Conservation (phyloP, 2,113 vertebrate species). For the Sclerurus mexicanus region DNA sequence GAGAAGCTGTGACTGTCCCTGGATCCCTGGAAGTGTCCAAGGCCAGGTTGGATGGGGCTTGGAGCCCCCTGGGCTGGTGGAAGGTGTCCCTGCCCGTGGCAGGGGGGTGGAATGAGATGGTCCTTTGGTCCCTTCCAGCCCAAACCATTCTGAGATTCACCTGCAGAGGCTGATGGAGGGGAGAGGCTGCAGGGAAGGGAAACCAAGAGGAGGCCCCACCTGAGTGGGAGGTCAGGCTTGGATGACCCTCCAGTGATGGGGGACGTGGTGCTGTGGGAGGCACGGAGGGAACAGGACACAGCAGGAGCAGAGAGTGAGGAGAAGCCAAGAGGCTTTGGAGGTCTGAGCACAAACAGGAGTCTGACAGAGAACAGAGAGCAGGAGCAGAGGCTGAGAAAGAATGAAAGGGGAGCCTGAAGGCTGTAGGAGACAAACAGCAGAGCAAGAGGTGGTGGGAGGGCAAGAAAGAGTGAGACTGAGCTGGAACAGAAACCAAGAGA, state of each 20-base stretch:
- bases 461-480: not conserved
- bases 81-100: not conserved
- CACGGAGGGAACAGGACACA: not conserved
- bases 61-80: not conserved
- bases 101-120: not conserved
- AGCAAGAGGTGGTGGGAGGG: not conserved
- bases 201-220: not conserved
- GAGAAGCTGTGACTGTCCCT: not conserved
- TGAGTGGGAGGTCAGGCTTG: not conserved
- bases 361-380: not conserved
- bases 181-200: not conserved
- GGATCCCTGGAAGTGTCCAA: not conserved
- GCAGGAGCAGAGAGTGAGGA: not conserved
- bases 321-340: not conserved
- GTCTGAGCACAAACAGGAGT: accelerated
- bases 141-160: not conserved
- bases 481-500: accelerated
- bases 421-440: not conserved
- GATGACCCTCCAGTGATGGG: not conserved
- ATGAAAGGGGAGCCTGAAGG: not conserved
- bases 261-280: accelerated
- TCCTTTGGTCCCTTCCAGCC: not conserved
- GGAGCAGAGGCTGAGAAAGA: not conserved
- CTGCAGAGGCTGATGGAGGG: not conserved
- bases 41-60: accelerated